Conservation (phyloP, 35 echinoderm and acorn worm genomes). For the Ophioderma brevispina region DNA sequence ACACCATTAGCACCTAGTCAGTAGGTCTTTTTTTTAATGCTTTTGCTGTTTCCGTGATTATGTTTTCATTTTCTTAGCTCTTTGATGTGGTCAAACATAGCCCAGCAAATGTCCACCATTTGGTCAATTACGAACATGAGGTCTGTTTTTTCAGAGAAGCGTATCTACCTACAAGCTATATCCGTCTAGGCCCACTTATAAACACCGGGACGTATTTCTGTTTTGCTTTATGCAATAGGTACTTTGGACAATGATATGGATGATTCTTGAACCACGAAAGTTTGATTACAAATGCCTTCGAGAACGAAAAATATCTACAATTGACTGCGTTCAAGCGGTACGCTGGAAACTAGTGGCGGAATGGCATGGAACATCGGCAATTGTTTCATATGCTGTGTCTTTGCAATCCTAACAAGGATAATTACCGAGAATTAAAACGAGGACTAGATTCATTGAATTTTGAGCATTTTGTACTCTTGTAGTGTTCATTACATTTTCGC, state of each 20-base stretch:
- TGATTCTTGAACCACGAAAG: constrained; percentile 58
- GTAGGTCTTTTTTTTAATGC: no score
- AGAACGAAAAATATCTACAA: constrained; percentile 41
- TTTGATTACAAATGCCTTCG: constrained; percentile 54
- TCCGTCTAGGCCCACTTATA: no score
- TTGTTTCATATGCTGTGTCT: constrained; percentile 79
- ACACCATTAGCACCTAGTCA: no score
- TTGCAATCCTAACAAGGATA: constrained; percentile 88
- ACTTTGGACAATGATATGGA: constrained; percentile 64
- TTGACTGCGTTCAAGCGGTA: constrained; percentile 48
- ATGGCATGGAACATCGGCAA: constrained; percentile 69
- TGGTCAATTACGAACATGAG: no score
- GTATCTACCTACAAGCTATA: no score
- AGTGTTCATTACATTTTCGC: constrained; percentile 75
- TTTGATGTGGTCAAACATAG: no score
- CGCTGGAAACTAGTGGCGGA: constrained; percentile 52
- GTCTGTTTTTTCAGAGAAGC: no score
- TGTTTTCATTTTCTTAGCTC: no score
- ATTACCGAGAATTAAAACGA: constrained; percentile 96
- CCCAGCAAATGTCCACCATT: no score
- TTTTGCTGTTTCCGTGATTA: no score
- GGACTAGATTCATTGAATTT: constrained; percentile 88
- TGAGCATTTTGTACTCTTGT: constrained; percentile 88
- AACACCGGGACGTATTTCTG: no score
- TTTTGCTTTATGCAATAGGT: no score